Evolutionary conservation across 1,140 invertebrate species (phyloP), one percentile per base, ranked within the genome.

Genomic region (Ladona fulva): DNA sequence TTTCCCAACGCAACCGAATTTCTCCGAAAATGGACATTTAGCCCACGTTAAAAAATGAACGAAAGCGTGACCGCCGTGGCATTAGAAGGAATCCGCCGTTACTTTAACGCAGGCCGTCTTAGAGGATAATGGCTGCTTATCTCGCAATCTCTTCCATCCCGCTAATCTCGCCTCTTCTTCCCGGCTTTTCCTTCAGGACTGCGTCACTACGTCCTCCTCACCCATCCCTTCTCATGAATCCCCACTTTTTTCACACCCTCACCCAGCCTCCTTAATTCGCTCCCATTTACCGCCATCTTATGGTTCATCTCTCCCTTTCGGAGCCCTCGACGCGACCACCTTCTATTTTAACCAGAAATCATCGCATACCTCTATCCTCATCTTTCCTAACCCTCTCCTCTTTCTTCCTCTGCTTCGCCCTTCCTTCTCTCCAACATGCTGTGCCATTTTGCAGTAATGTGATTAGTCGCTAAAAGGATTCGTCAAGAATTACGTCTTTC

Each of bases 41-140:
- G 29, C 3, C 3, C 1, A 1, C 3, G 29, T 37, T 37, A 37
- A 37, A 37, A 37, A 37, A 37, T 37, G 29, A 8, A 37, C 29
- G 29, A 37, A 37, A 37, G 29, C 29, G 29, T 37, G 29, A 37
- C 29, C n/a, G n/a, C n/a, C n/a, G n/a, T n/a, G 29, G 29, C 29
- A 37, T 37, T 37, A 37, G 29, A 8, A 8, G 29, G 29, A 37
- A 37, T 37, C 8, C 29, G 29, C 29, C 29, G 29, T 37, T 5
- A 37, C 29, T 37, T 37, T 37, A 37, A 37, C 8, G 29, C 29
- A 24, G 25, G 59, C 25, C 77, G 74, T 42, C 42, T 24, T 24
- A 37, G 25, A 1, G n/a, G 74, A 76, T 78, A 78, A 78, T 78
- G 74, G 37, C 77, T 19, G 74, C 77, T 25, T 52, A 77, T 77